phyloP scores from a whole-genome alignment of 2,113 vertebrate genomes.

The Notothenia rossii region DNA sequence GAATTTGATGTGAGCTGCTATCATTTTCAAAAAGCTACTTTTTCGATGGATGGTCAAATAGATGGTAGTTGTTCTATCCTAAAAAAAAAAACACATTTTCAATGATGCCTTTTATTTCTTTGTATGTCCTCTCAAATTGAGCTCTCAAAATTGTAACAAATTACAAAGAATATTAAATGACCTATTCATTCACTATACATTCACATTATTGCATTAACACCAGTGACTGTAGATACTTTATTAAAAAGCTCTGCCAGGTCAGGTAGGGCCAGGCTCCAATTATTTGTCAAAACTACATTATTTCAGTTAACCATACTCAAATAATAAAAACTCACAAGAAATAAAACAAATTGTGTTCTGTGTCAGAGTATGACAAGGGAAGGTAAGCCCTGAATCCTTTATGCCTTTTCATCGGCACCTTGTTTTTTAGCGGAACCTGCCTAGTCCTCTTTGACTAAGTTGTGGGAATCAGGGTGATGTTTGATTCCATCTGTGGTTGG shows the following conservation, averaged over 20 bases:
- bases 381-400: background rate
- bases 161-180: constrained; percentile 26
- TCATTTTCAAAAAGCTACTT: constrained; percentile 5
- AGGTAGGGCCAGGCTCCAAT: background rate
- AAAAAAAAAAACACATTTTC: background rate
- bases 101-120: background rate
- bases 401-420: background rate
- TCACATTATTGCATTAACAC: constrained; percentile 35
- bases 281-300: background rate
- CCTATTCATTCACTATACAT: constrained; percentile 32
- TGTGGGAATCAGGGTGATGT: constrained; percentile 16
- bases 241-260: background rate
- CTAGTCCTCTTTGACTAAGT: constrained; percentile 5
- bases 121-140: background rate
- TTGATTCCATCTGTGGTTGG: constrained; percentile 10
- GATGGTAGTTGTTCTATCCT: constrained; percentile 1
- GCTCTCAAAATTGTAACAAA: constrained; percentile 7
- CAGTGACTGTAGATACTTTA: background rate
- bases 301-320: background rate
- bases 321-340: constrained; percentile 1
- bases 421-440: background rate
- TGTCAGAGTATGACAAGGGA: constrained; percentile 1
- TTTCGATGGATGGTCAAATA: background rate
- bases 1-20: background rate
- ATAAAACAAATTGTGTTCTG: background rate